Percentiles rank a stretch among this genome's conserved stretches.
Conservation (phyloP, 2,797 vertebrate genomes). For the Halcyon leucocephala region DNA sequence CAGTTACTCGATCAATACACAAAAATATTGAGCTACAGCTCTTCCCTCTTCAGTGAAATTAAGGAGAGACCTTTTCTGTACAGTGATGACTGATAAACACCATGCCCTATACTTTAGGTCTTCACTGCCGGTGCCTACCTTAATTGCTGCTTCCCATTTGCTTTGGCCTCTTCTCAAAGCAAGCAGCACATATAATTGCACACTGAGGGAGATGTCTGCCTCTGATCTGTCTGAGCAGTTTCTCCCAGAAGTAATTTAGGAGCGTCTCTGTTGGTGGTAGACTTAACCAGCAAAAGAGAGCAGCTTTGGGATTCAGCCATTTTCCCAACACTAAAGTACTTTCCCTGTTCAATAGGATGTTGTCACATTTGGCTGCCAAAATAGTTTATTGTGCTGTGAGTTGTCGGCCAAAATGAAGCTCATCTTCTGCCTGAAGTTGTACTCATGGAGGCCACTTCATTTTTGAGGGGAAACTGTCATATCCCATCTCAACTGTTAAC, state of each 20-base stretch:
- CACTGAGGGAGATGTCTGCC: constrained; percentile 22
- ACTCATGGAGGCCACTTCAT: neutral
- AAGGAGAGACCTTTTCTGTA: neutral
- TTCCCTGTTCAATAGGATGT: constrained; percentile 7
- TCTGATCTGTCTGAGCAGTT: constrained; percentile 47
- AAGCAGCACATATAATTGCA: constrained; percentile 3
- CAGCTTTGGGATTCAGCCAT: constrained; percentile 2
- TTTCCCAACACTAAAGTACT: constrained; percentile 11
- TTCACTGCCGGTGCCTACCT: neutral
- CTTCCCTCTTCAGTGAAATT: neutral
- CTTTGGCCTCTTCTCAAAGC: constrained; percentile 54
- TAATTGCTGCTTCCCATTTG: constrained; percentile 26
- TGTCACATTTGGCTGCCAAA: constrained; percentile 30
- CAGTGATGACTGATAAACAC: neutral
- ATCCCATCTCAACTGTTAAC: neutral
- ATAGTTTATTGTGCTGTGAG: neutral
- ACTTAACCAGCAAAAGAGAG: neutral
- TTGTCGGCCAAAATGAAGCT: neutral
- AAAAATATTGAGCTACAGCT: neutral
- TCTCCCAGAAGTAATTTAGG: constrained; percentile 43
- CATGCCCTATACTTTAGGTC: neutral
- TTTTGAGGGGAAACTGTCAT: neutral
- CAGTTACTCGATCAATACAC: neutral
- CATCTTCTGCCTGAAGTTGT: neutral
- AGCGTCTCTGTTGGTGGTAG: neutral